phyloP scores from a whole-genome alignment of 1,140 invertebrate species.

The Papilio machaon region DNA sequence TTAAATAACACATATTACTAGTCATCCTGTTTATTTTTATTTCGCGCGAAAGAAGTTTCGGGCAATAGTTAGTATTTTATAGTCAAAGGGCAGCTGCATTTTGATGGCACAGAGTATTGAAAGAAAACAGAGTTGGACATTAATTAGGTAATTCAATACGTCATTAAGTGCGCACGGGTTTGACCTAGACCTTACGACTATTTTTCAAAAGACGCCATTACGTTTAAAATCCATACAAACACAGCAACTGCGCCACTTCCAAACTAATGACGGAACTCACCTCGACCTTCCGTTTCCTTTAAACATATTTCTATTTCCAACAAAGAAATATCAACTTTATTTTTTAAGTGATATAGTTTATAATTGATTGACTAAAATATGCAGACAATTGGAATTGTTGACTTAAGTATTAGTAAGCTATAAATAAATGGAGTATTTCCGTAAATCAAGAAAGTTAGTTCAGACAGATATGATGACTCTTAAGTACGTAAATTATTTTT shows the following conservation, averaged over 20 bases:
- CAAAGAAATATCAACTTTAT: slow-evolving; percentile 4
- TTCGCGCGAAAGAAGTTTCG: not conserved
- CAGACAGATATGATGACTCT: not conserved
- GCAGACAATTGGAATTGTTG: not conserved
- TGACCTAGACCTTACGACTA: slow-evolving; percentile 45
- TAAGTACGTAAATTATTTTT: not conserved
- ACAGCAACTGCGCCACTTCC: slow-evolving; percentile 49
- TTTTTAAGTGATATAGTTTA: not conserved
- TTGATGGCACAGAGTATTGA: not conserved
- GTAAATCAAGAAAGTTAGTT: not conserved
- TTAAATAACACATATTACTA: too few relatives aligned
- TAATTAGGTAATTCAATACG: slow-evolving; percentile 45
- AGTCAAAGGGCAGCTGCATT: not conserved
- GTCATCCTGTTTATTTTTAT: too few relatives aligned
- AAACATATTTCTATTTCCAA: not conserved
- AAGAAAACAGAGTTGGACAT: not conserved
- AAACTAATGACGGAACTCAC: slow-evolving; percentile 68
- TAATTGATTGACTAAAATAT: not conserved
- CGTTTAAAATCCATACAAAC: slow-evolving; percentile 54
- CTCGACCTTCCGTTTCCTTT: slow-evolving; percentile 69
- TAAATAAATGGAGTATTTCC: not conserved
- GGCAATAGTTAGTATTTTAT: too few relatives aligned
- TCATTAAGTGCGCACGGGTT: slow-evolving; percentile 38
- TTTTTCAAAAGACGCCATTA: slow-evolving; percentile 61
- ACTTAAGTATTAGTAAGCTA: slow-evolving; percentile 20